Evolutionary conservation across 2,888 invertebrate genomes (phyloP).

Genomic region (Athetis lepigone): DNA sequence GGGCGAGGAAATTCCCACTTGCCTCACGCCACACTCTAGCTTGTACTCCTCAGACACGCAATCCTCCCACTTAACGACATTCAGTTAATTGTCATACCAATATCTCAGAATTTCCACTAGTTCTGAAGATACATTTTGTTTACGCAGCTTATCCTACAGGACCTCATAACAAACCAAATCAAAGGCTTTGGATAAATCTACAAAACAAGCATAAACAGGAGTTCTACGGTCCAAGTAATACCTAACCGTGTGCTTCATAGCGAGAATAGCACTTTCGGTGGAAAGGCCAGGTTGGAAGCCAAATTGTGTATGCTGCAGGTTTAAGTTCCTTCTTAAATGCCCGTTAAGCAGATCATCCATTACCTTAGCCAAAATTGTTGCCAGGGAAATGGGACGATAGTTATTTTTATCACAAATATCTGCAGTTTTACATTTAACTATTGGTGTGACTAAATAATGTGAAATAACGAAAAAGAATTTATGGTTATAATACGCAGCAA

Average conservation of each 20-base stretch:
- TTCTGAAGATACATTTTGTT: too few species aligned
- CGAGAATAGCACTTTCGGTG: conserved; percentile 10
- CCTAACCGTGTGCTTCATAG: conserved; percentile 8
- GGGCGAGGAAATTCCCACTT: too few species aligned
- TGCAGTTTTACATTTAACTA: not conserved
- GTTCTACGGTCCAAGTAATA: too few species aligned
- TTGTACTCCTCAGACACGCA: too few species aligned
- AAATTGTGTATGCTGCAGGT: conserved; percentile 1
- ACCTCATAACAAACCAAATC: too few species aligned
- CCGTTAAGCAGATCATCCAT: conserved; percentile 5
- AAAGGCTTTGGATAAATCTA: too few species aligned
- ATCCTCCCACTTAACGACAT: too few species aligned
- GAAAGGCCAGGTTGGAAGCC: conserved; percentile 6
- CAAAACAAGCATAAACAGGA: conserved; percentile 5
- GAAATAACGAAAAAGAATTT: not conserved
- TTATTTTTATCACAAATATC: not conserved
- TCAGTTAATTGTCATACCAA: too few species aligned
- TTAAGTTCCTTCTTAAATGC: not conserved
- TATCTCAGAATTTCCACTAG: too few species aligned
- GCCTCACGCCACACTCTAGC: too few species aligned
- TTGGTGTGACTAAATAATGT: not conserved
- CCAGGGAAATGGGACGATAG: not conserved
- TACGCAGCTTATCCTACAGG: too few species aligned
- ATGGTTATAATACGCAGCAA: conserved; percentile 9
- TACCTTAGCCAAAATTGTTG: not conserved